These are phyloP conservation scores for Hirudo medicinalis DNA, from an alignment of 1,140 invertebrate species.

Conservation along the genomic window DNA sequence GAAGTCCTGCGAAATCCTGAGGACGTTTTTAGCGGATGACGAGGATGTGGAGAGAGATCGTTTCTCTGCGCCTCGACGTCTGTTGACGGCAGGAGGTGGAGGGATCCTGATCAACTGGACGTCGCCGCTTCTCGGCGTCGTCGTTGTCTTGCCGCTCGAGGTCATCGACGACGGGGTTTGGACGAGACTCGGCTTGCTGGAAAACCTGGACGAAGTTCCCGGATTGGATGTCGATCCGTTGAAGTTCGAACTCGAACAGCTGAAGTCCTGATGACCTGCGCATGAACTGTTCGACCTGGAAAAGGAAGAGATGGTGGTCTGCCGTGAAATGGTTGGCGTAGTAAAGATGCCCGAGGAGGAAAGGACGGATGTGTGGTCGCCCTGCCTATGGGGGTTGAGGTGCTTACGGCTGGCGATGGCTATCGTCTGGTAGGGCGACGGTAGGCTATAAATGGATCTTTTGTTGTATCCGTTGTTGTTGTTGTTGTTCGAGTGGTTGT, in stretches of 20 bases:
- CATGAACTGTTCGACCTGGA: not conserved
- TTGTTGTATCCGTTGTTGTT: slow-evolving; percentile 6
- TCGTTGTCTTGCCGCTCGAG: not conserved
- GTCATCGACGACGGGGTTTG: not conserved
- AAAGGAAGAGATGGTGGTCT: no score
- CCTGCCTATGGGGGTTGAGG: not conserved
- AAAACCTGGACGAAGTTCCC: not conserved
- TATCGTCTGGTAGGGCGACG: slow-evolving; percentile 4
- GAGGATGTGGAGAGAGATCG: not conserved
- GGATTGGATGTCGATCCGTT: not conserved
- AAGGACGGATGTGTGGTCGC: not conserved
- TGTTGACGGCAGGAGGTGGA: not conserved
- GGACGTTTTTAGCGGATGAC: not conserved
- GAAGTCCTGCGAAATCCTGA: not conserved
- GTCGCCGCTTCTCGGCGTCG: not conserved
- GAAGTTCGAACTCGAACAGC: not conserved
- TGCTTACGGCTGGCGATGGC: not conserved
- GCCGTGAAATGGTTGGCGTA: not conserved
- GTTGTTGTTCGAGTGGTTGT: not conserved
- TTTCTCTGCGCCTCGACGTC: not conserved
- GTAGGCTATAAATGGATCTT: not conserved
- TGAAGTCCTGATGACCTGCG: not conserved
- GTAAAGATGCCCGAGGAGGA: not conserved
- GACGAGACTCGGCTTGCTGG: no score
- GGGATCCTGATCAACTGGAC: not conserved